A percentile compares a stretch with the other conserved stretches of the same genome.
Evolutionary conservation across 2,888 invertebrate genomes (phyloP).

Genomic region (Norana najaformis): DNA sequence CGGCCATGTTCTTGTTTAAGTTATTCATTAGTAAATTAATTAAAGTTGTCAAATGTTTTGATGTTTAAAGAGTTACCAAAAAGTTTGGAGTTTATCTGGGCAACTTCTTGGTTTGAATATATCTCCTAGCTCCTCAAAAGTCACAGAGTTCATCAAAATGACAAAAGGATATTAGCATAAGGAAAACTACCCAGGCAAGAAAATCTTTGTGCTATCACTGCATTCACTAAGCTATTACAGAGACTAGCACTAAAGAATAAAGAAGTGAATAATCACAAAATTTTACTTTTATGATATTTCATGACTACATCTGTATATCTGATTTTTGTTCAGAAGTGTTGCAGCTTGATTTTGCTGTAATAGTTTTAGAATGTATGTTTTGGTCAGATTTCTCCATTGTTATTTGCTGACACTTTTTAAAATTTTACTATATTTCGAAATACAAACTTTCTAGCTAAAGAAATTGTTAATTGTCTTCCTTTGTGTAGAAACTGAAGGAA

Average conservation of each 20-base stretch:
- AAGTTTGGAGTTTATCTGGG: neutral
- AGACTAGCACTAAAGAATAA: no score
- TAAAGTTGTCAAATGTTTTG: neutral
- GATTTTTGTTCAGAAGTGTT: neutral
- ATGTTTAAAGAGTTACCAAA: neutral
- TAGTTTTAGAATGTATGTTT: conserved; percentile 10
- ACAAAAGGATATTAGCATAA: no score
- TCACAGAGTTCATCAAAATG: no score
- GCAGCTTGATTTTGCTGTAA: neutral
- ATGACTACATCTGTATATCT: neutral
- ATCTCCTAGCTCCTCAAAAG: no score
- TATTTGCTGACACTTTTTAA: neutral
- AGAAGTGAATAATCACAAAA: no score
- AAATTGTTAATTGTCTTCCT: neutral
- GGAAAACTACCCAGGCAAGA: neutral
- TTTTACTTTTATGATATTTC: no score
- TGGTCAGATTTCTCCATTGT: neutral
- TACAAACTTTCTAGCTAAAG: neutral
- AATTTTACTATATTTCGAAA: neutral
- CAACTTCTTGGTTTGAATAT: neutral
- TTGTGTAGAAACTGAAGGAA: neutral
- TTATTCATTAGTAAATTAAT: neutral
- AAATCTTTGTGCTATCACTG: no score
- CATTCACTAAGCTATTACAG: no score
- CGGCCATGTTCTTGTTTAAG: neutral